These are phyloP conservation scores for Catharus bicknelli DNA, from an alignment of 2,113 vertebrate species.

Conservation along the genomic window DNA sequence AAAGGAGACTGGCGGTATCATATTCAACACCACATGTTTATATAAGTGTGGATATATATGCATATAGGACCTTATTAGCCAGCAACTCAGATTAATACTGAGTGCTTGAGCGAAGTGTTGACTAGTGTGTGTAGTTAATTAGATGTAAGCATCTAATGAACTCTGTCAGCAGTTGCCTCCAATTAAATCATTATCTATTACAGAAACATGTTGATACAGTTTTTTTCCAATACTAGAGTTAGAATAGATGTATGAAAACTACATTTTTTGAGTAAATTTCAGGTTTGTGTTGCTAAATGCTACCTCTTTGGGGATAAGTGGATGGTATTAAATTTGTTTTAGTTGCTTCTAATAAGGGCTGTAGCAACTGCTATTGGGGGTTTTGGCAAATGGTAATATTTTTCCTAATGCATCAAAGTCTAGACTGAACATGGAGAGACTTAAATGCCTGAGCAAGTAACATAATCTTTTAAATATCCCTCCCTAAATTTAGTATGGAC, in stretches of 20 bases:
- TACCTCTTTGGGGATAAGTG: neutral
- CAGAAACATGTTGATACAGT: neutral
- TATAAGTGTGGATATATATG: neutral
- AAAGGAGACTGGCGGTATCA: neutral
- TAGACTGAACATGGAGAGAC: neutral
- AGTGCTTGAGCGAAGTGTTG: neutral
- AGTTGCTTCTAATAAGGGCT: neutral
- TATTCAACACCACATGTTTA: slow-evolving; percentile 25
- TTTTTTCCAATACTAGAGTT: neutral
- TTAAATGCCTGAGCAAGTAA: neutral
- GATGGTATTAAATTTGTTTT: neutral
- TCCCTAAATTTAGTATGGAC: neutral
- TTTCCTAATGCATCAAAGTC: neutral
- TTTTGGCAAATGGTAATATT: neutral
- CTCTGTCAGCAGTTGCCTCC: slow-evolving; percentile 30
- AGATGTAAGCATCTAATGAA: slow-evolving; percentile 46
- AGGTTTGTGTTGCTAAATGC: neutral
- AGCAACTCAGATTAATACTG: slow-evolving; percentile 1
- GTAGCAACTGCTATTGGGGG: neutral
- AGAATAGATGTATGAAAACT: neutral
- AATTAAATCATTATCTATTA: slow-evolving; percentile 27
- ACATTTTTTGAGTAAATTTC: neutral
- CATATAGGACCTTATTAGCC: slow-evolving; percentile 13
- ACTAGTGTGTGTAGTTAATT: slow-evolving; percentile 51
- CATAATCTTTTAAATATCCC: neutral